Base-by-base conservation (phyloP, 2,888 invertebrate genomes). In the Dascillus cervinus region DNA sequence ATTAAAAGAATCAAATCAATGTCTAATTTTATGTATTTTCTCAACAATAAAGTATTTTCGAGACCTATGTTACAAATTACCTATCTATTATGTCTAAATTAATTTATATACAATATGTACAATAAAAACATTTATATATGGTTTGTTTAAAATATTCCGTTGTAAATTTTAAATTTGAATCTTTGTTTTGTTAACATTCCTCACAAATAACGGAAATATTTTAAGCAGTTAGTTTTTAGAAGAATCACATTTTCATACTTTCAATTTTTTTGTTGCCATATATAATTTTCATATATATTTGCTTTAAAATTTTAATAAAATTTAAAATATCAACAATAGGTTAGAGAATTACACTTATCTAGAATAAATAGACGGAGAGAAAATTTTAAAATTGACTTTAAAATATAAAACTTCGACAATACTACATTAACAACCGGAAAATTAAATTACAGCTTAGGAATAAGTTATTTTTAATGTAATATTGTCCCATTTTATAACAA, bases 251-350 rank as follows among this genome's bases (percentile, higher is more conserved):
- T n/a, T n/a, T n/a, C n/a, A n/a, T n/a, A n/a, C n/a, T n/a, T n/a
- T n/a, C n/a, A 52, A 49, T 52, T 50, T 47, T 44, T 42, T 41
- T 43, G 46, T 47, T 39, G 38, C 36, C 37, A 35, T 22, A 25
- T 41, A 32, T 32, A 34, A 29, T 37, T 29, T 27, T 32, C 26
- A 26, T 41, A 30, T 30, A 34, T 36, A 21, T 17, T 24, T 25
- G 11, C 13, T 22, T 13, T 43, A 41, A 46, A 52, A 54, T 56
- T 56, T 52, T 53, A 53, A 60, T 62, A 62, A 61, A 62, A 60
- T 62, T 58, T 61, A 55, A 58, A 61, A 56, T 60, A 56, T 62
- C 62, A 62, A 62, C 61, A 62, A 53, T 56, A 58, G 57, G 56
- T 58, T 61, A 62, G 56, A 59, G 54, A 51, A 47, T 43, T 44